phyloP scores from a whole-genome alignment of 2,797 vertebrate genomes.

The Anguilla pacifica region DNA sequence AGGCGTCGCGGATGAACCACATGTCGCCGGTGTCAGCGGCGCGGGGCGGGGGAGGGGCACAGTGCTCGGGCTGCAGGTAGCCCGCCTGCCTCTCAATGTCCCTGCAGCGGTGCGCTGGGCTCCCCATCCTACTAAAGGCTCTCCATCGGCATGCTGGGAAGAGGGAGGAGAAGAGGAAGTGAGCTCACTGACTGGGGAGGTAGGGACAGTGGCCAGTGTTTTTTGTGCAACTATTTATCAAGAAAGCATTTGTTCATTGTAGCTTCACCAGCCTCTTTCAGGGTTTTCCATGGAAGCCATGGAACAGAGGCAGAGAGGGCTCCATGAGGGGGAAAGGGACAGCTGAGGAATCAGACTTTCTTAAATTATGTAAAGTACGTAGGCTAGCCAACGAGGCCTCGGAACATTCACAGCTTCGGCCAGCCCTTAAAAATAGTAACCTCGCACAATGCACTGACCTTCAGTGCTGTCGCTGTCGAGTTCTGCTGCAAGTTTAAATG shows the following conservation, averaged over 20 bases:
- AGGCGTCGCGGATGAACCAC: constrained; percentile 98
- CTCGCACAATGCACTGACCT: background rate
- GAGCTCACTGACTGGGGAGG: background rate
- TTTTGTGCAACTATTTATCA: background rate
- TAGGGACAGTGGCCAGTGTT: background rate
- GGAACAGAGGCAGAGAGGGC: background rate
- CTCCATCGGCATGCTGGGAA: constrained; percentile 82
- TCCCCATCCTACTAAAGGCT: constrained; percentile 79
- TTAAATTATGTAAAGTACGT: background rate
- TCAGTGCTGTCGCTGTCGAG: background rate
- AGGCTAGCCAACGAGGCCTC: background rate
- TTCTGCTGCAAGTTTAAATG: background rate
- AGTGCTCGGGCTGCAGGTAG: constrained; percentile 92
- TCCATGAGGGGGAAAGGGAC: background rate
- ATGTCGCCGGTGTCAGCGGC: constrained; percentile 73
- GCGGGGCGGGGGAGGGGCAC: constrained; percentile 81
- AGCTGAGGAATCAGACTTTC: background rate
- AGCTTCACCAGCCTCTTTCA: background rate
- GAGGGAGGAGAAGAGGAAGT: constrained; percentile 29
- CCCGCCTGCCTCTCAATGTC: constrained; percentile 94
- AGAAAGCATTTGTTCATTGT: background rate
- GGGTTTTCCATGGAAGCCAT: background rate
- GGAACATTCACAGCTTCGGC: background rate
- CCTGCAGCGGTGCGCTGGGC: constrained; percentile 84
- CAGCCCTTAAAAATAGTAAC: background rate